Evolutionary conservation across 2,888 invertebrate species (phyloP), one percentile per base, ranked within the genome.

Genomic region (Drosophila nigricruria): DNA sequence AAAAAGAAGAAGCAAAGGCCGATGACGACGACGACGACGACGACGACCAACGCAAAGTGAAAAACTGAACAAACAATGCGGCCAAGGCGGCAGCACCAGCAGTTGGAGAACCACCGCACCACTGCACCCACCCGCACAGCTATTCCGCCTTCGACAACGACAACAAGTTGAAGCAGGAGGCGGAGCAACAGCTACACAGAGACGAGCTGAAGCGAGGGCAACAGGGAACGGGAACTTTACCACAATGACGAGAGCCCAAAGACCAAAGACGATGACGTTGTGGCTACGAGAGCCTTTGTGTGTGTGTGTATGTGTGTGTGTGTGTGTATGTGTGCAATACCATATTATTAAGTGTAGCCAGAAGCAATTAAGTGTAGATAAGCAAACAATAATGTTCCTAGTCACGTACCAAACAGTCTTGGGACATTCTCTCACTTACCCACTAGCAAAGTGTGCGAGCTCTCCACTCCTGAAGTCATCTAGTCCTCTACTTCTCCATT

Each of bases 341-440:
- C 83, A 81, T 88, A 84, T 90, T 91, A 91, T 90, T 91, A 91
- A 90, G 91, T 91, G 90, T 90, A 90, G 91, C 91, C 90, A 87
- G 81, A 86, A 91, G 91, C 91, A 91, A 91, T 91, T 91, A 91
- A 91, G 87, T 89, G 87, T 86, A 82, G 90, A 90, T 90, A 91
- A 91, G 90, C 89, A 89, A 90, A 90, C 90, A 91, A 89, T 90
- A 89, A 90, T 89, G 89, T 88, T 90, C 85, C 87, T 81, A 90
- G 89, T 89, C 89, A 89, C 89, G 89, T 89, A 88, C 82, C 77
- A 59, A 36, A 59, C 52, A 64, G 80, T 78, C 83, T 83, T 82
- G 82, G 84, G 79, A 86, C 87, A 87, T 80, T 87, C 81, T 84
- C 86, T 83, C 81, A 76, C 77, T 80, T 77, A 73, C 30, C 45